Conservation (phyloP, 2,113 vertebrate species). For the Bubalus kerabau region DNA sequence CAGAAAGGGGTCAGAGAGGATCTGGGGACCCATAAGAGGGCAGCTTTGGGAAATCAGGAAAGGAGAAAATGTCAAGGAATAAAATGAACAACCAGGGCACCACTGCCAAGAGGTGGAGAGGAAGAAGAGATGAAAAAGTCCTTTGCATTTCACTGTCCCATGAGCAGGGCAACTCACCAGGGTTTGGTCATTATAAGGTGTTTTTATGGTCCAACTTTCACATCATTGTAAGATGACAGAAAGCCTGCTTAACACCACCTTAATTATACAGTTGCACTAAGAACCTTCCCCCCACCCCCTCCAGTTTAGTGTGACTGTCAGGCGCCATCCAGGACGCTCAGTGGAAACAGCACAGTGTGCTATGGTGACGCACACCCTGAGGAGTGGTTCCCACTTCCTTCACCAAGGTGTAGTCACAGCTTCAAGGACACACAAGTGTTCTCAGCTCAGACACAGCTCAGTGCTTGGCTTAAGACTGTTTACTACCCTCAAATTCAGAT, state of each 20-base stretch:
- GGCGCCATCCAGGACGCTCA: no score
- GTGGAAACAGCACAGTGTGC: rapidly evolving
- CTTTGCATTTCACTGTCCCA: background rate
- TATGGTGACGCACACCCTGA: rapidly evolving
- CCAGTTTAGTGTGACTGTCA: no score
- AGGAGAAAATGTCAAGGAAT: background rate
- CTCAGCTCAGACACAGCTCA: background rate
- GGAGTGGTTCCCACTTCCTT: background rate
- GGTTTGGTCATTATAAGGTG: background rate
- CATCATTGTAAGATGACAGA: background rate
- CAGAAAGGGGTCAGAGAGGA: background rate
- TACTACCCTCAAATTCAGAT: background rate
- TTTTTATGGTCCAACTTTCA: background rate
- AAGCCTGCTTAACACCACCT: background rate
- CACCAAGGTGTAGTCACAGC: background rate
- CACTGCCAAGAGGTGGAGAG: background rate
- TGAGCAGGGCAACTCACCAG: rapidly evolving
- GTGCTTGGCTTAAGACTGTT: background rate
- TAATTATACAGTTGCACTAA: background rate
- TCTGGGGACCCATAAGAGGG: background rate
- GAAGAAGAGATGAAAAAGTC: background rate
- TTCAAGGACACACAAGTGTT: background rate
- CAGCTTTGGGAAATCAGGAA: background rate
- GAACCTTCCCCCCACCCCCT: background rate
- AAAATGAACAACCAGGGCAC: background rate